Evolutionary conservation across 2,797 vertebrate genomes (phyloP).

Genomic region (Acropternis orthonyx): DNA sequence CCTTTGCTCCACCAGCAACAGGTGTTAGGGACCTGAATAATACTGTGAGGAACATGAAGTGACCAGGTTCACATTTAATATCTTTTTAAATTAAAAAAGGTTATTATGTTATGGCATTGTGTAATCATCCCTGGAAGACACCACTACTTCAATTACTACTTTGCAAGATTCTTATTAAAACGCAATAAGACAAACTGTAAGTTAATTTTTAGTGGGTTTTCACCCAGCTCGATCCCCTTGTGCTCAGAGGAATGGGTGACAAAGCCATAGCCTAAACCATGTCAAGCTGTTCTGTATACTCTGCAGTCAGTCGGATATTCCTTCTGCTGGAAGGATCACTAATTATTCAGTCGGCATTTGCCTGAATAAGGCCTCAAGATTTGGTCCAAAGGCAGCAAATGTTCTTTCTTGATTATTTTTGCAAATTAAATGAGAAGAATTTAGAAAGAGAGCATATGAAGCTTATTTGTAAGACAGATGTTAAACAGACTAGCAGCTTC

Average conservation of each 20-base stretch:
- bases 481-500: slow-evolving; percentile 68
- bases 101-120: not conserved
- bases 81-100: not conserved
- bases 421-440: slow-evolving; percentile 63
- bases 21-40: not conserved
- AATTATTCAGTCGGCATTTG: slow-evolving; percentile 46
- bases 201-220: not conserved
- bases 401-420: slow-evolving; percentile 56
- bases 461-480: slow-evolving; percentile 73
- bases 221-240: not conserved
- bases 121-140: not conserved
- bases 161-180: slow-evolving; percentile 2
- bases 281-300: slow-evolving; percentile 23
- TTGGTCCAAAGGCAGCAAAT: slow-evolving; percentile 59
- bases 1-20: not conserved
- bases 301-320: not conserved
- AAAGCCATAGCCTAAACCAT: not conserved
- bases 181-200: not conserved
- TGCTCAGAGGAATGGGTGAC: not conserved
- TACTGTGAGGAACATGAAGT: not conserved
- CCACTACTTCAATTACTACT: not conserved
- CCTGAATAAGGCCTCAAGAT: slow-evolving; percentile 58
- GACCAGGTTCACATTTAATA: not conserved
- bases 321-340: slow-evolving; percentile 47
- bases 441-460: slow-evolving; percentile 68